A percentile compares a stretch with the other conserved stretches of the same genome.
Conservation (phyloP, 2,797 vertebrate species). For the Melanotaenia pygmaea region DNA sequence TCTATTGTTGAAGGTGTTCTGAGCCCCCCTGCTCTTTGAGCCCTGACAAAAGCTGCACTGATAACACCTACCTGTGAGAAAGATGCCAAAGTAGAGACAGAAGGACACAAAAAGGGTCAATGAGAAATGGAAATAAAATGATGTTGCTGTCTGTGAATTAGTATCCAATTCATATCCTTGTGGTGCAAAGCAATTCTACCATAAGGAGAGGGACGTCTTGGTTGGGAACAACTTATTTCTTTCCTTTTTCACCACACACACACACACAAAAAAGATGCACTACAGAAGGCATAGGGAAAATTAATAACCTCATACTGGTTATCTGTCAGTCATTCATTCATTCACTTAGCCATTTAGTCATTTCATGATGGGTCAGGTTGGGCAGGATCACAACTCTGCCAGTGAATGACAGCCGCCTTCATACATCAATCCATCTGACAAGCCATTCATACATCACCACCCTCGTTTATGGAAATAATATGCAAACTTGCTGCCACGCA, state of each 20-base stretch:
- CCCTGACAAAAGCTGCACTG: conserved; percentile 71
- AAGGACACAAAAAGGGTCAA: conserved; percentile 41
- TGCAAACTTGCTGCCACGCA: conserved; percentile 56
- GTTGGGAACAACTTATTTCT: conserved; percentile 1
- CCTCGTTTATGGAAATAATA: conserved; percentile 68
- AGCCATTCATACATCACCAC: conserved; percentile 70
- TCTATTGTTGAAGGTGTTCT: conserved; percentile 69
- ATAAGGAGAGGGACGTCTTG: conserved; percentile 22
- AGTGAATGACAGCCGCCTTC: conserved; percentile 61
- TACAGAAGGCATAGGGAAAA: not conserved
- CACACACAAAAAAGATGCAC: conserved; percentile 3
- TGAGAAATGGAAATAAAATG: conserved; percentile 38
- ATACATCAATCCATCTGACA: conserved; percentile 68
- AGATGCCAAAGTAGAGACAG: conserved; percentile 51
- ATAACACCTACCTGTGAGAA: conserved; percentile 65
- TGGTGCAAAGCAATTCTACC: conserved; percentile 18
- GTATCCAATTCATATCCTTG: conserved; percentile 23
- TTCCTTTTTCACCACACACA: not conserved
- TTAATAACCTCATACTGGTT: conserved; percentile 33
- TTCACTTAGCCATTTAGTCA: conserved; percentile 28
- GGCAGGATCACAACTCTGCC: conserved; percentile 39
- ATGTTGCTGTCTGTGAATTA: conserved; percentile 20
- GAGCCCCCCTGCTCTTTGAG: conserved; percentile 67
- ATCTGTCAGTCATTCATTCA: conserved; percentile 30
- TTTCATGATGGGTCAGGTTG: conserved; percentile 41